Conservation (phyloP, 2,797 vertebrate species). For the Pyrocephalus nanus region DNA sequence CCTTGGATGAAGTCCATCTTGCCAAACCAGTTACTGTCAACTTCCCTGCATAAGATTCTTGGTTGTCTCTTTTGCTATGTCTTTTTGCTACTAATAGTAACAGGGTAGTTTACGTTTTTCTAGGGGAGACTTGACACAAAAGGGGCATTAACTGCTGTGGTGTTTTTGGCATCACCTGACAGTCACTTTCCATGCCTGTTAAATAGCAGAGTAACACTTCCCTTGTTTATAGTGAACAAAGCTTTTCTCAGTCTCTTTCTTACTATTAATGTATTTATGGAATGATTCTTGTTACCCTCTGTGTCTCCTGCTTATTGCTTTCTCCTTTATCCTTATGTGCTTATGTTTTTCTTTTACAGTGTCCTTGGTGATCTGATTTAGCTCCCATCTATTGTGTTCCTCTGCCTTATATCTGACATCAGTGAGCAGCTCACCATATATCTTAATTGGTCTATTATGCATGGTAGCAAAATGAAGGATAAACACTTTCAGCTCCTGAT, state of each 20-base stretch:
- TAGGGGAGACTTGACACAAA: neutral
- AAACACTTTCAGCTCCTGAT: constrained; percentile 14
- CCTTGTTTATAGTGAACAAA: neutral
- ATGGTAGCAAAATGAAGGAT: neutral
- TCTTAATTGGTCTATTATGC: constrained; percentile 2
- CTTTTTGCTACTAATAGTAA: neutral
- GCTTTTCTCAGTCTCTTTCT: neutral
- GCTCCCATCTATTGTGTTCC: neutral
- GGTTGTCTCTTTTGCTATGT: neutral
- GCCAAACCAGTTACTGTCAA: neutral
- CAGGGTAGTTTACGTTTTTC: neutral
- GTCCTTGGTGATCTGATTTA: neutral
- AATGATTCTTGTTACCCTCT: neutral
- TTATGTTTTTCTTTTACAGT: neutral
- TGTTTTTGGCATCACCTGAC: neutral
- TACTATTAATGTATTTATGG: neutral
- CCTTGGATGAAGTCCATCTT: neutral
- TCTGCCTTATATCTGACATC: neutral
- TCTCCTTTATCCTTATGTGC: neutral
- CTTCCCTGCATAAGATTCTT: neutral
- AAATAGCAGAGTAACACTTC: neutral
- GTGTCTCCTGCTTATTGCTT: neutral
- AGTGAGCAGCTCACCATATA: neutral
- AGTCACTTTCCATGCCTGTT: neutral
- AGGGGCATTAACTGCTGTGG: neutral